Percentiles rank a stretch among this genome's conserved stretches.
phyloP scores from a whole-genome alignment of 2,113 vertebrate genomes.

The Bungarus multicinctus region DNA sequence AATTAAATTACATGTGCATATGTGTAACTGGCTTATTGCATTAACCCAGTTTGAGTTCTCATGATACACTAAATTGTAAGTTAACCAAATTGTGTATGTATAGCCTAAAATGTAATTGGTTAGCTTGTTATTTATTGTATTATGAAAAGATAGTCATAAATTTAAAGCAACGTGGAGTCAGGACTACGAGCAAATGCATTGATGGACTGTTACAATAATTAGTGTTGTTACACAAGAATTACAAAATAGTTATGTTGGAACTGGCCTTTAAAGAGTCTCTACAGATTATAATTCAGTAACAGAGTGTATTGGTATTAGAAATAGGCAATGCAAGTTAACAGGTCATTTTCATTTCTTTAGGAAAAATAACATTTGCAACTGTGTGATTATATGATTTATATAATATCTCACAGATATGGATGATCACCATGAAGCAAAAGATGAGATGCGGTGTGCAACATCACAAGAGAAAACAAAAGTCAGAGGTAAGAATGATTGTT shows the following conservation, averaged over 20 bases:
- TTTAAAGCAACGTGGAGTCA: neutral
- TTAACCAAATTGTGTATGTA: neutral
- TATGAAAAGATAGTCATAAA: neutral
- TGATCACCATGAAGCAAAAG: conserved; percentile 44
- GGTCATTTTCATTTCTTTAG: fast-evolving
- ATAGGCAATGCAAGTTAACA: fast-evolving
- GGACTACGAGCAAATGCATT: neutral
- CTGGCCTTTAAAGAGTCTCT: neutral
- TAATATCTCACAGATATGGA: conserved; percentile 57
- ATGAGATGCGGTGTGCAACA: neutral
- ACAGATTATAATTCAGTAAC: fast-evolving
- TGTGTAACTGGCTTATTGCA: neutral
- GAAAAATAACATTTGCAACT: neutral
- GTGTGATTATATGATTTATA: neutral
- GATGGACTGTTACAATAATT: neutral
- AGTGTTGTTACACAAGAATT: neutral
- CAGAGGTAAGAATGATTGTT: conserved; percentile 42
- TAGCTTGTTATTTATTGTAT: neutral
- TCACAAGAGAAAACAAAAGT: conserved; percentile 52
- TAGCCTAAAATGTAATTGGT: neutral
- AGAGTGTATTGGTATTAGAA: neutral
- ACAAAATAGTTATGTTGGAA: neutral
- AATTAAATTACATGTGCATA: neutral
- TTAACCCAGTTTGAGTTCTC: neutral
- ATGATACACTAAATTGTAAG: neutral